Evolutionary conservation across 2,888 invertebrate genomes (phyloP).

Genomic region (Drosophila rubida): DNA sequence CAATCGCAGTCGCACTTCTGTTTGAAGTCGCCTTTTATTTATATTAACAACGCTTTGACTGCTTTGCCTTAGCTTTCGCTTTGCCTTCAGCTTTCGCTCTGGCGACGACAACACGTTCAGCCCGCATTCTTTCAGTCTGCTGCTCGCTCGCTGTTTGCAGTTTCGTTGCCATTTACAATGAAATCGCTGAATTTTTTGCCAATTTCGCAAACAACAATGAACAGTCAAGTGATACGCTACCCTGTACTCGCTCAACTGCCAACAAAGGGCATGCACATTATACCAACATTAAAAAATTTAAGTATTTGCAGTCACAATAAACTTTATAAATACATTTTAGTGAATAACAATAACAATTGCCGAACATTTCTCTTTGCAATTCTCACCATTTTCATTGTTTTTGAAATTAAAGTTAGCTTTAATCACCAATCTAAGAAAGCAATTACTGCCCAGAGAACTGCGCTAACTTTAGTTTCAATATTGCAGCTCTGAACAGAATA

Average conservation of each 20-base stretch:
- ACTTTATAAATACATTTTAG: too few relatives aligned
- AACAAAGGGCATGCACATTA: too few relatives aligned
- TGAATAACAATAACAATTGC: too few relatives aligned
- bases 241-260: background rate
- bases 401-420: too few relatives aligned
- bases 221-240: slow-evolving; percentile 42
- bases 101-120: background rate
- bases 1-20: slow-evolving; percentile 3
- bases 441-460: too few relatives aligned
- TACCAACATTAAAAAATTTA: too few relatives aligned
- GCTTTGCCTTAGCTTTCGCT: background rate
- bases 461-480: too few relatives aligned
- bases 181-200: slow-evolving; percentile 53
- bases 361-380: too few relatives aligned
- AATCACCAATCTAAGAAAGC: too few relatives aligned
- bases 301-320: too few relatives aligned
- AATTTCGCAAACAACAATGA: slow-evolving; percentile 65
- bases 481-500: too few relatives aligned
- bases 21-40: slow-evolving; percentile 8
- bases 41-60: slow-evolving; percentile 5
- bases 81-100: background rate
- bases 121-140: background rate
- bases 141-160: background rate
- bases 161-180: slow-evolving; percentile 35
- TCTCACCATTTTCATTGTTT: too few relatives aligned